Evolutionary conservation across 2,113 vertebrate genomes (phyloP), one percentile per base, ranked within the genome.

Genomic region (Carettochelys insculpta): DNA sequence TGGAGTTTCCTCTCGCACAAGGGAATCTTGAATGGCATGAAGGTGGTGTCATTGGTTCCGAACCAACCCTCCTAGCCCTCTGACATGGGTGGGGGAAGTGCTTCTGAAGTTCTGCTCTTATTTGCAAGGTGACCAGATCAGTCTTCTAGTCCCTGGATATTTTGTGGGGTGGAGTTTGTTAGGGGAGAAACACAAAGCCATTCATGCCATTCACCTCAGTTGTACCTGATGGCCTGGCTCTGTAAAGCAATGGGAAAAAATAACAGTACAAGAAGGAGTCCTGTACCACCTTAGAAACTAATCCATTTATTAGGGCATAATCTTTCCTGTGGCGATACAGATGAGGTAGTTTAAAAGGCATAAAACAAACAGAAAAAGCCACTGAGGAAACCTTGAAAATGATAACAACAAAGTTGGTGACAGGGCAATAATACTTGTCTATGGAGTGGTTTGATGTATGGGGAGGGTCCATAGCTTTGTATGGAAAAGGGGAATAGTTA

Each of bases 351-450:
- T 86, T 77, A 45, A 65, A 5, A 80, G 54, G 24, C 86, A 56
- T 61, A 0, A 52, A 52, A 80, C 2, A 12, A 90, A 2, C 29
- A 90, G 80, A 38, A 80, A 68, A 38, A 68, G 7, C 5, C 85
- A 41, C 43, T 13, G 24, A 73, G 41, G 58, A 81, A 92, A 47
- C 22, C 22, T 81, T 93, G 65, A 93, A 92, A 87, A 85, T 92
- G 65, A 90, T 90, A 85, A 85, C 48, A 87, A 88, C 38, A 86
- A 6, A 10, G 34, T n/a, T 71, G 34, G 4, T 90, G 38, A 8
- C n/a, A 73, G 34, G 54, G 80, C 78, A 73, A 27, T 90, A 51
- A 10, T 51, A 2, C 0, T 0, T 1, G 51, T 90, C 61, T 76
- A 52, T 76, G 38, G 38, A 75, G 29, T 41, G 5, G 68, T 92